Base-by-base conservation (phyloP, 2,113 vertebrate species). In the Rousettus leschenaultii region DNA sequence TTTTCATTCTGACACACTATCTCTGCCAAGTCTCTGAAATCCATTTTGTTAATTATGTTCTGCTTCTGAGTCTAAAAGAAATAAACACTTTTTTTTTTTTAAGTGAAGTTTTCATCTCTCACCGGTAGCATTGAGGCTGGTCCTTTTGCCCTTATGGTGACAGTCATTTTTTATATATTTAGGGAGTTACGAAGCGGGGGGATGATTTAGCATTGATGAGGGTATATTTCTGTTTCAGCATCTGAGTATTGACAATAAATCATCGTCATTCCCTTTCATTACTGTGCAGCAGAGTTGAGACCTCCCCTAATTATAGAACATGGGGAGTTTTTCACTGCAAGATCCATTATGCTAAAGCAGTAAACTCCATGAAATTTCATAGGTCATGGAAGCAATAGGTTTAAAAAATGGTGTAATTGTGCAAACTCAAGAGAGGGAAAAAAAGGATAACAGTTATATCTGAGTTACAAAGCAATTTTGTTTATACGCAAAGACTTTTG, bases 21-120 rank as follows among this genome's bases (percentile, higher is more conserved):
- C 61, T 95, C n/a, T 90, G 35, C 61, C 35, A 92, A 65, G 63
- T 73, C 48, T 40, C 38, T 68, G 70, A 84, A 86, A 95, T 84
- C 68, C 28, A 63, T 89, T 86, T 70, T 74, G 68, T 73, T 73
- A 61, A 86, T 89, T 86, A 43, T 24, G 22, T 86, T 95, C 40
- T 86, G 45, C 51, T 78, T 86, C 53, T 55, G 66, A 92, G 40
- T 77, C 86, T 61, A 70, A 92, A 66, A 82, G 16, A 86, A 89
- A 83, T 33, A 68, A 86, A 59, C 22, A 84, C 14, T 26, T 33
- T 51, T 75, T 33, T 28, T 40, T 61, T 61, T 61, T 61, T 51
- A 91, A 83, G 35, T 53, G 28, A n/a, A 35, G 66, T 51, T 78
- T 57, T 38, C 28, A n/a, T 43, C 43, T 78, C 74, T 86, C 53